phyloP scores from a whole-genome alignment of 1,140 invertebrate species.

The Sesamia nonagrioides region DNA sequence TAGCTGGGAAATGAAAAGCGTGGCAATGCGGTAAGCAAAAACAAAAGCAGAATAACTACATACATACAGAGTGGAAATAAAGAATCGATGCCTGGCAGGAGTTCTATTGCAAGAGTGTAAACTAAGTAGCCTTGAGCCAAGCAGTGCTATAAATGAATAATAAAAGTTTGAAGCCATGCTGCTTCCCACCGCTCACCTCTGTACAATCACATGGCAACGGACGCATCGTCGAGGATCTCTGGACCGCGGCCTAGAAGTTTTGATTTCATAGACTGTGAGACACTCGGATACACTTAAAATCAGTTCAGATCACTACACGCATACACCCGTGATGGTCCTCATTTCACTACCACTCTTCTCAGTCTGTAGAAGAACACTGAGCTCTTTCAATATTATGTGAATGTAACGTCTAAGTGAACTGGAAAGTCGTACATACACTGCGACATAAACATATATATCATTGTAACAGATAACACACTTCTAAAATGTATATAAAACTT shows the following conservation, averaged over 20 bases:
- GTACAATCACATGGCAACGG: constrained; percentile 37
- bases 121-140: neutral
- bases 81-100: too few species aligned
- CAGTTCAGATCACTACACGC: constrained; percentile 2
- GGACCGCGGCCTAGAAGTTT: constrained; percentile 45
- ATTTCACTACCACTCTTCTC: neutral
- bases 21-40: too few species aligned
- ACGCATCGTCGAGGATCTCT: constrained; percentile 14
- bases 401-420: neutral
- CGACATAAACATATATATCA: neutral
- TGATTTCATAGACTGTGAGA: constrained; percentile 34
- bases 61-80: too few species aligned
- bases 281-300: neutral
- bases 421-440: too few species aligned
- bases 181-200: constrained; percentile 36
- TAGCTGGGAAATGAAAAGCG: too few species aligned
- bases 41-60: too few species aligned
- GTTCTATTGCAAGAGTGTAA: too few species aligned
- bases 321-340: too few species aligned
- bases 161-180: constrained; percentile 9
- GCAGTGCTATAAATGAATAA: neutral
- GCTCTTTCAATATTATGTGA: neutral
- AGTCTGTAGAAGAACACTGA: constrained; percentile 3
- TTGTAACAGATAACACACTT: neutral
- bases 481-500: neutral